Evolutionary conservation across 2,888 invertebrate genomes (phyloP).

Genomic region (Cordilura impudica): DNA sequence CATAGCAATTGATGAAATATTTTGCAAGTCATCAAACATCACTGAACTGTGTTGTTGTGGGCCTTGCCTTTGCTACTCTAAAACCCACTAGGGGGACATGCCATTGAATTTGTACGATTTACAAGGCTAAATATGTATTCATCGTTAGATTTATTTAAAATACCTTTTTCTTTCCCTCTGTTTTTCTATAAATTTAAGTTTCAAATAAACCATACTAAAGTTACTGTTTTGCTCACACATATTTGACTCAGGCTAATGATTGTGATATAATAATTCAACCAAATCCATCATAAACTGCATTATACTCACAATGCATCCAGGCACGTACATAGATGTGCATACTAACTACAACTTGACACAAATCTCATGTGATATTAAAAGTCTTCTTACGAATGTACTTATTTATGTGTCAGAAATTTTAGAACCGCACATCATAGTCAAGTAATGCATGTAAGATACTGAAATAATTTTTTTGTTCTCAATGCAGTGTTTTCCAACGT

Average conservation of each 20-base stretch:
- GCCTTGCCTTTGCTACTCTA: conserved; percentile 68
- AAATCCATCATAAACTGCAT: conserved; percentile 34
- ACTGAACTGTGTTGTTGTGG: conserved; percentile 58
- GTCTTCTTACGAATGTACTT: neutral
- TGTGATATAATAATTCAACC: neutral
- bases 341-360: conserved; percentile 47
- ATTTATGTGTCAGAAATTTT: conserved; percentile 31
- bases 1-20: conserved; percentile 68
- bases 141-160: conserved; percentile 62
- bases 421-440: no score
- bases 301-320: conserved; percentile 14
- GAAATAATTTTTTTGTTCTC: no score
- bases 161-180: conserved; percentile 34
- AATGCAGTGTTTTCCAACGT: no score
- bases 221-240: neutral
- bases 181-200: conserved; percentile 1
- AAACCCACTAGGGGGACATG: conserved; percentile 68
- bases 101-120: conserved; percentile 72
- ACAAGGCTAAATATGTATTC: conserved; percentile 69
- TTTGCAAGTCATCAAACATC: conserved; percentile 75
- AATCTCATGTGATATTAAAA: conserved; percentile 50
- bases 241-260: neutral
- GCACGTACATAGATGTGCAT: neutral
- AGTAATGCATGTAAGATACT: no score
- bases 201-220: neutral